phyloP scores from a whole-genome alignment of 2,888 invertebrate genomes.

The Melanotus villosus region DNA sequence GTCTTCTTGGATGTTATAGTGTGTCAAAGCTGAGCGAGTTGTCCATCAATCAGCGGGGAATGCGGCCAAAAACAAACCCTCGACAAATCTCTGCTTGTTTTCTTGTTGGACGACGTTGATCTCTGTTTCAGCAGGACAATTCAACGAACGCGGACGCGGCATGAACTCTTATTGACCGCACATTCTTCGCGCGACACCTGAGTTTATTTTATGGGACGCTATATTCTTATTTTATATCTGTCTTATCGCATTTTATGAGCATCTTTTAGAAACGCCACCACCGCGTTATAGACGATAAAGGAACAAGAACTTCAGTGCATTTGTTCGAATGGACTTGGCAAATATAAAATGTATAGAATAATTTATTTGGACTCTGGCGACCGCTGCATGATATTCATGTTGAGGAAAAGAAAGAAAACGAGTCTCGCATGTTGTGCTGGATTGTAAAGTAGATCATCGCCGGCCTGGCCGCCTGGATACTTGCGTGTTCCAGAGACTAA shows the following conservation, averaged over 20 bases:
- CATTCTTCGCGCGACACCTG: slow-evolving; percentile 53
- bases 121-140: slow-evolving; percentile 38
- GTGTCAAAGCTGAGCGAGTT: slow-evolving; percentile 19
- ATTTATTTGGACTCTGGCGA: slow-evolving; percentile 61
- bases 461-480: slow-evolving; percentile 31
- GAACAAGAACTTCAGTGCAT: slow-evolving; percentile 65
- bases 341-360: slow-evolving; percentile 69
- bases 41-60: slow-evolving; percentile 59
- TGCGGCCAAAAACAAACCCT: slow-evolving; percentile 61
- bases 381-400: slow-evolving; percentile 39
- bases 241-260: slow-evolving; percentile 57
- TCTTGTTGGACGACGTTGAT: slow-evolving; percentile 31
- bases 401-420: slow-evolving; percentile 40
- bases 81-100: slow-evolving; percentile 55
- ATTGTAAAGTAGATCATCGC: slow-evolving; percentile 47
- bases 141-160: slow-evolving; percentile 30
- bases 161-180: slow-evolving; percentile 49
- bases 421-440: slow-evolving; percentile 32
- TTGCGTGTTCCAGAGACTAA: slow-evolving; percentile 54
- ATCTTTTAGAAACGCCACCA: slow-evolving; percentile 55
- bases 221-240: slow-evolving; percentile 58
- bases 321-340: slow-evolving; percentile 62
- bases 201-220: slow-evolving; percentile 55
- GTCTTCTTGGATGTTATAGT: not conserved
- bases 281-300: slow-evolving; percentile 60